Conservation (phyloP, 2,888 invertebrate genomes). For the Cheilosia urbana region DNA sequence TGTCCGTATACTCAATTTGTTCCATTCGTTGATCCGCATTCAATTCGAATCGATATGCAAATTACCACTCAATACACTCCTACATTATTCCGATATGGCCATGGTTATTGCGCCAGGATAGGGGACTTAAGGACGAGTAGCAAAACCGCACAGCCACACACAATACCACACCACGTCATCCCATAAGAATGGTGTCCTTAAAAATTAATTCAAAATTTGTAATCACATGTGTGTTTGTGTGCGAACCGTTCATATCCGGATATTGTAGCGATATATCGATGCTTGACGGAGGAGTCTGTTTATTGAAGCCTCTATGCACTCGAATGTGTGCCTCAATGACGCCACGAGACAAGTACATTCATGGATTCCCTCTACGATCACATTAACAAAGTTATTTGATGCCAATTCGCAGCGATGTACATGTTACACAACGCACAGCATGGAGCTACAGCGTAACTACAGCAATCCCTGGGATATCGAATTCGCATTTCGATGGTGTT, state of each 20-base stretch:
- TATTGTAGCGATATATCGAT: slow-evolving; percentile 37
- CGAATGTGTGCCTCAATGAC: slow-evolving; percentile 22
- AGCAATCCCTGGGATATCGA: slow-evolving; percentile 44
- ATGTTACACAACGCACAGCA: slow-evolving; percentile 5
- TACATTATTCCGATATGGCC: slow-evolving; percentile 45
- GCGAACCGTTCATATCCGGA: slow-evolving; percentile 47
- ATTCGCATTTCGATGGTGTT: slow-evolving; percentile 53
- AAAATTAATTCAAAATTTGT: slow-evolving; percentile 72
- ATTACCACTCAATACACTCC: slow-evolving; percentile 59
- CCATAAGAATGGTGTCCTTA: slow-evolving; percentile 47
- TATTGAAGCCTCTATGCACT: slow-evolving; percentile 17
- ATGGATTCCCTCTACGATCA: slow-evolving; percentile 37
- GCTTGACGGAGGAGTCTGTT: slow-evolving; percentile 20
- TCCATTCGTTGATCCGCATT: slow-evolving; percentile 53
- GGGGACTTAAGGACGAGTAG: no score
- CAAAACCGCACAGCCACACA: background rate
- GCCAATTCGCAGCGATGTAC: slow-evolving; percentile 48
- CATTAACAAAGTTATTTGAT: slow-evolving; percentile 67
- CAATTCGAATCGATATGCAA: slow-evolving; percentile 64
- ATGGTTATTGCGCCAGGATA: slow-evolving; percentile 41
- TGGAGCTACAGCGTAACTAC: slow-evolving; percentile 39
- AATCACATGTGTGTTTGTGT: slow-evolving; percentile 54
- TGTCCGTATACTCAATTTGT: slow-evolving; percentile 45
- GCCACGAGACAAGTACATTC: slow-evolving; percentile 30
- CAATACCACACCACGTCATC: slow-evolving; percentile 2